phyloP scores from a whole-genome alignment of 2,888 invertebrate species.

The Baronia brevicornis region DNA sequence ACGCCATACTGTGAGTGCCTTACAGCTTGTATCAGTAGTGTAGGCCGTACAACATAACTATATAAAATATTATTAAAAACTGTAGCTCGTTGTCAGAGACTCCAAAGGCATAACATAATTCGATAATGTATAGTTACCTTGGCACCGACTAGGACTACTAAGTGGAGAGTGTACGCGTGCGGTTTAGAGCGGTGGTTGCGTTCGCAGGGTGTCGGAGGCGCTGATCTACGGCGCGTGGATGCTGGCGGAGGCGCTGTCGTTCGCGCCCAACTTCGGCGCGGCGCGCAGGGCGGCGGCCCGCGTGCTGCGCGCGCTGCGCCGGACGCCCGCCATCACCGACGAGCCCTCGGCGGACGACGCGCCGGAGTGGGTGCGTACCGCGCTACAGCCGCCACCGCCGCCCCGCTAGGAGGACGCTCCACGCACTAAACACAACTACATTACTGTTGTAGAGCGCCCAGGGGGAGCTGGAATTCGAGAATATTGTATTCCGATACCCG shows the following conservation, averaged over 20 bases:
- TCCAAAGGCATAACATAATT: no score
- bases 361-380: conserved; percentile 44
- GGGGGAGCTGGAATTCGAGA: conserved; percentile 79
- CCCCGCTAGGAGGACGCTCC: not conserved
- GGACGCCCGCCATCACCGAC: conserved; percentile 52
- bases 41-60: no score
- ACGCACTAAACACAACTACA: no score
- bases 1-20: conserved; percentile 79
- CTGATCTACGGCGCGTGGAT: conserved; percentile 87
- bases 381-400: no score
- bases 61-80: no score
- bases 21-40: no score
- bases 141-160: no score
- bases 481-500: conserved; percentile 86
- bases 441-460: conserved; percentile 56
- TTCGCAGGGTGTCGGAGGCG: conserved; percentile 80
- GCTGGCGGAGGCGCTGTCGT: conserved; percentile 85
- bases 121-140: no score
- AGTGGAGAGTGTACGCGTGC: no score
- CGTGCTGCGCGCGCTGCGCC: conserved; percentile 71
- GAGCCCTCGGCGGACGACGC: conserved; percentile 35
- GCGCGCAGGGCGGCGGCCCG: conserved; percentile 81
- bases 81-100: no score
- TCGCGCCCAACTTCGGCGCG: conserved; percentile 84
- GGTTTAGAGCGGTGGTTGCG: no score